Evolutionary conservation across 2,113 vertebrate genomes (phyloP), one percentile per base, ranked within the genome.

Genomic region (Taurulus bubalis): DNA sequence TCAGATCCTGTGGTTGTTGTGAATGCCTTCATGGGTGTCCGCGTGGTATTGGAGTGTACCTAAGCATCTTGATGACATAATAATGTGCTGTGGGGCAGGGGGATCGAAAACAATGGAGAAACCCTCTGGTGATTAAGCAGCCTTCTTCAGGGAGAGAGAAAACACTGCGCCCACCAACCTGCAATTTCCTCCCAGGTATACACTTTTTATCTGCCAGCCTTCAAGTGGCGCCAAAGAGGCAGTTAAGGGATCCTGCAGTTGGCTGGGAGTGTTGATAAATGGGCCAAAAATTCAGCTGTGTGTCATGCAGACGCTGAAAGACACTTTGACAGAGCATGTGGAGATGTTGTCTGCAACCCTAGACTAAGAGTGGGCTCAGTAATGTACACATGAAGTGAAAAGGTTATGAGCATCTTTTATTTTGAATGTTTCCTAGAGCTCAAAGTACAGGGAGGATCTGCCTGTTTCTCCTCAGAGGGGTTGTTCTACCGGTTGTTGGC

Each of bases 151-250:
- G 3, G 28, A 45, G 74, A 42, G 63, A 79, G 75, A 87, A 89
- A 88, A 88, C 70, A 58, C 67, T 90, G 79, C 88, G 40, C 51
- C 63, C 62, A 53, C 84, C 93, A 95, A 89, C 76, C 85, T 88
- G 72, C 87, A 88, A 91, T 95, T 94, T 94, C 89, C 85, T 92
- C 88, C 77, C 83, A 94, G 92, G 76, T 94, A 90, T 83, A 10
- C 47, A 92, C 87, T 73, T 96, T 95, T 95, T 94, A 95, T 93
- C 95, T 93, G 89, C 3, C 72, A 81, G 88, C 87, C 85, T 92
- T 94, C 89, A 93, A 93, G 79, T 87, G 89, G 89, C 87, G 91
- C 92, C 93, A 95, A 75, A 75, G 87, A 84, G 51, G 75, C 71
- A 78, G 85, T 80, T 62, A 66, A 66, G 56, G 60, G 68, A 74